phyloP scores from a whole-genome alignment of 1,140 invertebrate species.

The Rhopalosiphum padi region DNA sequence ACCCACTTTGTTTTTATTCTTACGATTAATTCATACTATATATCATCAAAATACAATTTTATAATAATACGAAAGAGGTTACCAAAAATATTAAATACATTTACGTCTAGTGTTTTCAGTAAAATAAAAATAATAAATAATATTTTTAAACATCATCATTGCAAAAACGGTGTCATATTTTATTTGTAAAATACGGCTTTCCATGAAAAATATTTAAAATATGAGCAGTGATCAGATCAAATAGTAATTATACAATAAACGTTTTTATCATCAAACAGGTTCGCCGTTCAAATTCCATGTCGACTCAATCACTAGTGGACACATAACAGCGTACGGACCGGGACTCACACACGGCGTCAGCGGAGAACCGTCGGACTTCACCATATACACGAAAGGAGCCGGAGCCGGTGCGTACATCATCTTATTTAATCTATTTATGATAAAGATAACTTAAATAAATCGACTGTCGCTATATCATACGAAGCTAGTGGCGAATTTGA shows the following conservation, averaged over 20 bases:
- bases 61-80: too few relatives aligned
- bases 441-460: too few relatives aligned
- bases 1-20: too few relatives aligned
- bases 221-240: not conserved
- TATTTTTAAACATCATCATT: not conserved
- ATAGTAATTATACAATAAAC: not conserved
- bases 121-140: not conserved
- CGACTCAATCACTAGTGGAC: conserved; percentile 88
- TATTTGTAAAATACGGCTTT: not conserved
- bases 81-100: not conserved
- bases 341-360: conserved; percentile 87
- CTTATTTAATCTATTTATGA: too few relatives aligned
- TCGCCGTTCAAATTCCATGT: conserved; percentile 99
- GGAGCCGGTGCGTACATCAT: conserved; percentile 71
- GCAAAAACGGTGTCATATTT: not conserved
- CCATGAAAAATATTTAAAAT: not conserved
- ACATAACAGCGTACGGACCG: conserved; percentile 93
- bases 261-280: conserved; percentile 67
- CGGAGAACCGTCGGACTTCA: conserved; percentile 93
- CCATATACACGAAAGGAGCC: conserved; percentile 96
- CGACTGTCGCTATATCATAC: too few relatives aligned
- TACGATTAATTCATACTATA: too few relatives aligned
- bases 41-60: too few relatives aligned
- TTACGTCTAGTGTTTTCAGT: too few relatives aligned
- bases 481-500: too few relatives aligned